A percentile compares a stretch with the other conserved stretches of the same genome.
Conservation (phyloP, 1,140 invertebrate genomes). For the Heliconius eleuchia region DNA sequence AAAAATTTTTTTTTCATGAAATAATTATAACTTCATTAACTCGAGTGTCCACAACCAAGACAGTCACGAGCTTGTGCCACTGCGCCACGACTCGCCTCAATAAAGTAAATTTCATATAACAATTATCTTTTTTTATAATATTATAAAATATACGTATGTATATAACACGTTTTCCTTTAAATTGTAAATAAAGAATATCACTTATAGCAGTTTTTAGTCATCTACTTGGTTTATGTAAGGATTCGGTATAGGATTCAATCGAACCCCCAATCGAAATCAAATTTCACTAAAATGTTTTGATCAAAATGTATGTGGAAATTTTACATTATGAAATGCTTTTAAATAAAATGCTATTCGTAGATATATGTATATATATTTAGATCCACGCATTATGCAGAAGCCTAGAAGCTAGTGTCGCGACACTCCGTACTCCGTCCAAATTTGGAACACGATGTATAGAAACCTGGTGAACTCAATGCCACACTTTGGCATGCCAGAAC, state of each 20-base stretch:
- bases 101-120: too few species aligned
- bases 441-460: neutral
- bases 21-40: too few species aligned
- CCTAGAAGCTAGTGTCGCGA: neutral
- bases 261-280: conserved; percentile 10
- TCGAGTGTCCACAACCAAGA: too few species aligned
- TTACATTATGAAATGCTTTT: neutral
- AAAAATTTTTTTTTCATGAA: too few species aligned
- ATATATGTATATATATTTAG: too few species aligned
- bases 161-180: neutral
- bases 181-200: neutral
- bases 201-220: conserved; percentile 5
- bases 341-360: neutral
- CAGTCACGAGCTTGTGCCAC: too few species aligned
- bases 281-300: conserved; percentile 8
- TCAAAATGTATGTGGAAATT: neutral
- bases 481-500: neutral
- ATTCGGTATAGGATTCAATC: conserved; percentile 11
- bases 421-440: neutral
- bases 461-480: neutral
- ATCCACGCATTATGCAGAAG: too few species aligned
- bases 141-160: neutral
- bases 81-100: too few species aligned
- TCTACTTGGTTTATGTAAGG: conserved; percentile 2
- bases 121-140: too few species aligned